Base-by-base conservation (phyloP, 2,113 vertebrate genomes). In the Python bivittatus region DNA sequence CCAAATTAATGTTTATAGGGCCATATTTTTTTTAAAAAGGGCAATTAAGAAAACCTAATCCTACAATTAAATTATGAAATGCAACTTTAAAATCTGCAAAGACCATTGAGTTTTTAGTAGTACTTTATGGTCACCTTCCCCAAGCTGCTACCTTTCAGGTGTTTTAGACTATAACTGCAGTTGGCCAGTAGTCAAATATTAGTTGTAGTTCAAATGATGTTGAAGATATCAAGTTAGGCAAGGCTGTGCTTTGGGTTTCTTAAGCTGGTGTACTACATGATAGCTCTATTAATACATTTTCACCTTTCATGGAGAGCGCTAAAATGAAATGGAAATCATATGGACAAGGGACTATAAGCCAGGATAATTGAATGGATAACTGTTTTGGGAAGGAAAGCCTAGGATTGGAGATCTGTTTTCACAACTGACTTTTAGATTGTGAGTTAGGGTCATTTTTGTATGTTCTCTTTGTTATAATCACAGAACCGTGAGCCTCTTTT, bases 221-320 rank as follows among this genome's bases (percentile, higher is more conserved):
- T 29, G 42, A 68, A 15, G 42, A 27, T 27, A 64, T 44, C 27
- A 48, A 61, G 27, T 44, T 68, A 44, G 10, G 9, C 8, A 48
- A 48, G 44, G 6, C 8, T 64, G 42, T 8, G 13, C 8, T 20
- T 0, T 52, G 83, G 23, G 1, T 8, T 91, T 92, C 94, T 58
- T 0, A 57, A 53, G 79, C 91, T 57, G 2, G 20, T 25, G 86
- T 92, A 88, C 33, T 93, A 44, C 84, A 64, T 52, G 84, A 0
- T 89, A 88, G 89, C 79, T 90, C 61, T 53, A 88, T 48, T 94
- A 48, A 56, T 93, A 91, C 88, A 91, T 95, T 13, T 94, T 94
- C 42, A 92, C 23, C 1, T 91, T 42, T 90, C 44, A 53, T 91
- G 38, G 88, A 88, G 11, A 22, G 83, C 94, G 92, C 11, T 90